phyloP scores from a whole-genome alignment of 1,140 invertebrate genomes.

The Dendrolimus punctatus region DNA sequence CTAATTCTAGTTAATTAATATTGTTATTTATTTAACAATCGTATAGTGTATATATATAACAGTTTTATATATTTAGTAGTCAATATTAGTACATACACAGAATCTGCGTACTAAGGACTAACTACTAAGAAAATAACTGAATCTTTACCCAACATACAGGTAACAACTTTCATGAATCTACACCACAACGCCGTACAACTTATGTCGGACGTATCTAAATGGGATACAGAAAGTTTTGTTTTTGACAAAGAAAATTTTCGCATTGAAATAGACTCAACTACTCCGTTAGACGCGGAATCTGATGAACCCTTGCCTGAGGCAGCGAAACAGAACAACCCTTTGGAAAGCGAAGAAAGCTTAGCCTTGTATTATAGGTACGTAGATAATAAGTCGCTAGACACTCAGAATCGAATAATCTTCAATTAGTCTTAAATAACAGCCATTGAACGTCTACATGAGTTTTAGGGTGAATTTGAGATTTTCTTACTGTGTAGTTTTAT shows the following conservation, averaged over 20 bases:
- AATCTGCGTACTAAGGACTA: no score
- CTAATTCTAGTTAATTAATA: no score
- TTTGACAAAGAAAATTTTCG: constrained; percentile 72
- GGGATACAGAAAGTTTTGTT: constrained; percentile 64
- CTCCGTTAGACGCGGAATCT: constrained; percentile 60
- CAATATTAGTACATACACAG: no score
- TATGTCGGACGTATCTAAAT: constrained; percentile 69
- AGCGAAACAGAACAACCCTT: constrained; percentile 55
- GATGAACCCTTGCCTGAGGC: constrained; percentile 58
- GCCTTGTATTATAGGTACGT: constrained; percentile 64
- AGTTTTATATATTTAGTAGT: no score
- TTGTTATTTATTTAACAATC: no score
- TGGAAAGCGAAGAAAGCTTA: constrained; percentile 62
- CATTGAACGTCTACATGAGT: no score
- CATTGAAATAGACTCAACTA: constrained; percentile 63
- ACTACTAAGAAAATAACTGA: no score
- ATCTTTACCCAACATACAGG: constrained; percentile 27
- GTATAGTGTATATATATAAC: no score
- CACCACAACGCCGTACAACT: constrained; percentile 70
- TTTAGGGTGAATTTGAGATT: no score
- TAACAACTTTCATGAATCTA: constrained; percentile 64
- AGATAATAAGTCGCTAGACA: background rate
- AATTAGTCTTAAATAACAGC: background rate
- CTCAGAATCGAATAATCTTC: background rate
- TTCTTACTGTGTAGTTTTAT: no score